Conservation (phyloP, 2,797 vertebrate species). For the Takifugu ocellatus region DNA sequence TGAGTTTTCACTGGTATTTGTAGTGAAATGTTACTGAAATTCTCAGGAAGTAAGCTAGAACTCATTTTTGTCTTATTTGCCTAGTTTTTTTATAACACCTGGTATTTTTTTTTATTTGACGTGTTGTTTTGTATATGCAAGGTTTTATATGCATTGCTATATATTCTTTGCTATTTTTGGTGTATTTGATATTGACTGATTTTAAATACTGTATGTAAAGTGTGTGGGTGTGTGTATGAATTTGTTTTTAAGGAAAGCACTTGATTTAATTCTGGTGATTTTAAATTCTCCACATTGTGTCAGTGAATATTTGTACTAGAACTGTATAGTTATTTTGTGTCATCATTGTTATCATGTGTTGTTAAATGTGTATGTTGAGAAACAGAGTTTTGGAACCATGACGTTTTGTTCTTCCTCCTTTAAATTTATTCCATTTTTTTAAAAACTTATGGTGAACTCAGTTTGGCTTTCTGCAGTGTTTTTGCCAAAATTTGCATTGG, state of each 20-base stretch:
- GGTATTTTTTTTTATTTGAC: constrained; percentile 56
- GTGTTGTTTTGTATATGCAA: constrained; percentile 35
- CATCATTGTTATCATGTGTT: background rate
- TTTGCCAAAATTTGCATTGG: constrained; percentile 29
- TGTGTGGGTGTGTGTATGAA: background rate
- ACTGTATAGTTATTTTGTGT: constrained; percentile 15
- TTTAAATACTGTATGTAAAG: constrained; percentile 6
- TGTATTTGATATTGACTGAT: constrained; percentile 48
- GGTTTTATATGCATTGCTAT: constrained; percentile 61
- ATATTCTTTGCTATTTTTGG: constrained; percentile 46
- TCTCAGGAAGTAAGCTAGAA: constrained; percentile 73
- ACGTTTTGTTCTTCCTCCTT: constrained; percentile 15
- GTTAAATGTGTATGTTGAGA: constrained; percentile 11
- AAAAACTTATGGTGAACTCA: background rate
- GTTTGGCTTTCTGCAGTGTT: constrained; percentile 22
- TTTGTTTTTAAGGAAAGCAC: constrained; percentile 42
- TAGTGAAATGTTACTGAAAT: constrained; percentile 45
- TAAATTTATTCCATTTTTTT: constrained; percentile 20
- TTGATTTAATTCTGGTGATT: constrained; percentile 31
- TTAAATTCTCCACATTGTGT: constrained; percentile 22
- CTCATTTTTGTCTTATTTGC: constrained; percentile 47
- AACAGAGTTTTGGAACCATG: constrained; percentile 5
- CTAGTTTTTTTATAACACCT: constrained; percentile 38
- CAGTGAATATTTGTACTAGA: constrained; percentile 19
- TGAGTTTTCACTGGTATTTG: constrained; percentile 42